Conservation (phyloP, 2,797 vertebrate genomes). For the Staurois parvus region DNA sequence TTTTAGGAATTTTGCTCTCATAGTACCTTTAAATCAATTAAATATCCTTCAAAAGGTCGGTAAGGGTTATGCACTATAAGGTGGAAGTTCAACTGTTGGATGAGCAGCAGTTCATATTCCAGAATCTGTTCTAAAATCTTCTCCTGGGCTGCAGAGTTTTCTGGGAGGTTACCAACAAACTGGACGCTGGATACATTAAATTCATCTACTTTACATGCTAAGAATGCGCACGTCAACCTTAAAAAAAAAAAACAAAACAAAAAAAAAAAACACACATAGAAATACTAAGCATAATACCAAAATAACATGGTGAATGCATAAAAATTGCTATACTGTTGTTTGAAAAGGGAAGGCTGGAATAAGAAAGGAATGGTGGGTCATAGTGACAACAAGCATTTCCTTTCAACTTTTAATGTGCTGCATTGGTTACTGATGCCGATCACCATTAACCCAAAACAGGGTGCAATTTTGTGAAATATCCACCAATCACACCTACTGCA, state of each 20-base stretch:
- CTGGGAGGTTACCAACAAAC: slow-evolving; percentile 92
- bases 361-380: too few relatives aligned
- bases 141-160: slow-evolving; percentile 86
- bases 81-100: slow-evolving; percentile 96
- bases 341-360: too few relatives aligned
- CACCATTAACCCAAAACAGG: too few relatives aligned
- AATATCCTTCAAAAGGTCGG: slow-evolving; percentile 93
- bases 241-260: slow-evolving; percentile 37
- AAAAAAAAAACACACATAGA: too few relatives aligned
- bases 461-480: too few relatives aligned
- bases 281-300: too few relatives aligned
- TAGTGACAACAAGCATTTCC: too few relatives aligned
- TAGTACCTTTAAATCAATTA: slow-evolving; percentile 93
- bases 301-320: too few relatives aligned
- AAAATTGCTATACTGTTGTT: too few relatives aligned
- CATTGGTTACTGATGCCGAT: too few relatives aligned
- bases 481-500: too few relatives aligned
- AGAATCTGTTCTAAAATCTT: slow-evolving; percentile 91
- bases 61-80: slow-evolving; percentile 95
- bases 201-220: slow-evolving; percentile 98
- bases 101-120: slow-evolving; percentile 93
- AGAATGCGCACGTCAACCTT: slow-evolving; percentile 88
- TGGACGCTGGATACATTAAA: slow-evolving; percentile 97
- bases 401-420: too few relatives aligned
- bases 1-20: background rate